Evolutionary conservation across 2,888 invertebrate species (phyloP).

Genomic region (Ferdinandea cuprea): DNA sequence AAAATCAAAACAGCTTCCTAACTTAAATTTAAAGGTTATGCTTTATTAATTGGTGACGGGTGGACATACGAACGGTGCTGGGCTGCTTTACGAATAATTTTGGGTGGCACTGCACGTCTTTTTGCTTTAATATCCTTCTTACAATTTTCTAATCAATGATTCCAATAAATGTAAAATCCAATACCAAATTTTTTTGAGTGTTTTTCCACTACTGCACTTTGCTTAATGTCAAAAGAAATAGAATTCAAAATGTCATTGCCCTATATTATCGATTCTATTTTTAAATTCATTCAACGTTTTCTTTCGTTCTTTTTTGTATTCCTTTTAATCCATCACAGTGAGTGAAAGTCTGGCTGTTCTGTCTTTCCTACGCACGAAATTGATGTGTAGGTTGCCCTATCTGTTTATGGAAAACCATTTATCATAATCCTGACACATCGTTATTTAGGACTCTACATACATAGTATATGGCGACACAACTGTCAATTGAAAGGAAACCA

Average conservation of each 20-base stretch:
- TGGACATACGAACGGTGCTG: too few relatives aligned
- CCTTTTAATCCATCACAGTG: neutral
- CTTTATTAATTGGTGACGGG: too few relatives aligned
- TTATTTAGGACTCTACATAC: slow-evolving; percentile 16
- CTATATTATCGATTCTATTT: slow-evolving; percentile 27
- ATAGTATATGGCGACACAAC: slow-evolving; percentile 12
- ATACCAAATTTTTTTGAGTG: slow-evolving; percentile 17
- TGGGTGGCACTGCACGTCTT: too few relatives aligned
- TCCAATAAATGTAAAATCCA: too few relatives aligned
- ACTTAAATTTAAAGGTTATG: too few relatives aligned
- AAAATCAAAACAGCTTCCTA: too few relatives aligned
- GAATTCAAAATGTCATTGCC: slow-evolving; percentile 29
- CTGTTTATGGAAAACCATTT: slow-evolving; percentile 28
- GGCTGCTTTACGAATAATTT: too few relatives aligned
- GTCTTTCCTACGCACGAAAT: slow-evolving; percentile 1
- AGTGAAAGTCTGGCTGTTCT: slow-evolving; percentile 1
- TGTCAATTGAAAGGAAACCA: slow-evolving; percentile 30
- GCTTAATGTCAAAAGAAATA: neutral
- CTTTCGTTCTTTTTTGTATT: neutral
- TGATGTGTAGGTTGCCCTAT: neutral
- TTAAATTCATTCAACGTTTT: neutral
- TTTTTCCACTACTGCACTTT: neutral
- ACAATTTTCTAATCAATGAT: slow-evolving; percentile 43
- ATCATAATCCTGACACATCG: slow-evolving; percentile 44
- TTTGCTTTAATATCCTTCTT: slow-evolving; percentile 9